Evolutionary conservation across 1,140 invertebrate species (phyloP), one percentile per base, ranked within the genome.

Genomic region (Procambarus virginalis): DNA sequence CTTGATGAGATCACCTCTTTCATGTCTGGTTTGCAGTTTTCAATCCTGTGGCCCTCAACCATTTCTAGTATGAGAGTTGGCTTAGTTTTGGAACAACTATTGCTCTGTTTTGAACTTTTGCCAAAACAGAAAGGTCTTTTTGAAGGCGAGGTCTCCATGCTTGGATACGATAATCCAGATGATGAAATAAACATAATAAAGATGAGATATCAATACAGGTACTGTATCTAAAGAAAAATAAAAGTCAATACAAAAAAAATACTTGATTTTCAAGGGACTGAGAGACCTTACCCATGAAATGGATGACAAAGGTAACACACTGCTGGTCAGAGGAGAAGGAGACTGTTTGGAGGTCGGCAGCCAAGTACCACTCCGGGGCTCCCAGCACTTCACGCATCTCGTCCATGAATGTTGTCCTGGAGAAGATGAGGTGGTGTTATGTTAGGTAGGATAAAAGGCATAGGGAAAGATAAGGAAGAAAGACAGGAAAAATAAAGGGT

Each of bases 301-400:
- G 97, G 87, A 98, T 94, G 60, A 97, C 95, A 92, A 98, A 95
- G 94, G 98, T 97, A n/a, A 98, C 95, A 93, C 98, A 99, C 85
- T 96, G 95, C 77, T 96, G 96, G 91, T 96, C 95, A 91, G 97
- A 96, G 76, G 98, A 94, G 49, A 95, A 94, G 93, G 96, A 96
- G 0, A 97, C 97, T 93, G 96, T 96, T 17, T 97, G 95, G 60
- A 95, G 96, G 94, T 98, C 97, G 12, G 97, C 96, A 8, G 96
- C 96, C 73, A 98, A 93, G 95, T 98, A 97, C 98, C 97, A 98
- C 93, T 97, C 96, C 0, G 97, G 97, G 70, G 97, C 96, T 3
- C 97, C 97, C 95, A 98, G 96, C 2, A 98, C 96, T 86, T 95
- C 94, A 76, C 97, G 95, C 2, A 98, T 95, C 92, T 98, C 97